Conservation (phyloP, 2,888 invertebrate species). For the Himalopsyche kuldschensis region DNA sequence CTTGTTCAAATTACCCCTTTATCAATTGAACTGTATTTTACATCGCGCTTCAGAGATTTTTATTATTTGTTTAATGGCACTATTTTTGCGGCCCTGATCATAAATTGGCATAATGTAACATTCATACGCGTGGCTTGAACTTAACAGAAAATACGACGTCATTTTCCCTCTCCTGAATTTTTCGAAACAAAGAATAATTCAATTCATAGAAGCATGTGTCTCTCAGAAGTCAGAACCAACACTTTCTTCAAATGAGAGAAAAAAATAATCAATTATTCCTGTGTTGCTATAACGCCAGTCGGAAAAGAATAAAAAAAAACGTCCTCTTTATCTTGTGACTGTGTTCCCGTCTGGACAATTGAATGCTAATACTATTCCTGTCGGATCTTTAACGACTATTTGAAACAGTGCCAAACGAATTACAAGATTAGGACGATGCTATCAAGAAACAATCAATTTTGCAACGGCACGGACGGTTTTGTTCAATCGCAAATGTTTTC, state of each 20-base stretch:
- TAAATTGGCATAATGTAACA: too few species aligned
- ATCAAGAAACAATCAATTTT: constrained; percentile 5
- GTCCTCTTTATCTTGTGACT: background rate
- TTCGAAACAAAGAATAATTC: background rate
- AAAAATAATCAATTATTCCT: background rate
- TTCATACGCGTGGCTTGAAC: too few species aligned
- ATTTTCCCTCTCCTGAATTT: background rate
- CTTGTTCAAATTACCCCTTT: too few species aligned
- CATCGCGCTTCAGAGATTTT: too few species aligned
- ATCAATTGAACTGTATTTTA: too few species aligned
- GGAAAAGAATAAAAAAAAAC: background rate
- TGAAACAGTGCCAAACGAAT: constrained; percentile 23
- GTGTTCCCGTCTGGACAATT: constrained; percentile 21
- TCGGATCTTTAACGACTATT: constrained; percentile 17
- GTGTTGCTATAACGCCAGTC: background rate
- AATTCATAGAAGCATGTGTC: background rate
- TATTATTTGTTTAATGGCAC: too few species aligned
- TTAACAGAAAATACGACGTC: too few species aligned
- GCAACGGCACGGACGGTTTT: background rate
- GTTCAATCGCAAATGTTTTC: background rate
- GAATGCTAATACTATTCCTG: constrained; percentile 24
- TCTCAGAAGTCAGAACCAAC: background rate
- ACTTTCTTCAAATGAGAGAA: background rate
- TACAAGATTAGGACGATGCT: constrained; percentile 12
- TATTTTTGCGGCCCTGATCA: too few species aligned